Base-by-base conservation (phyloP, 2,113 vertebrate genomes). In the Ciconia boyciana region DNA sequence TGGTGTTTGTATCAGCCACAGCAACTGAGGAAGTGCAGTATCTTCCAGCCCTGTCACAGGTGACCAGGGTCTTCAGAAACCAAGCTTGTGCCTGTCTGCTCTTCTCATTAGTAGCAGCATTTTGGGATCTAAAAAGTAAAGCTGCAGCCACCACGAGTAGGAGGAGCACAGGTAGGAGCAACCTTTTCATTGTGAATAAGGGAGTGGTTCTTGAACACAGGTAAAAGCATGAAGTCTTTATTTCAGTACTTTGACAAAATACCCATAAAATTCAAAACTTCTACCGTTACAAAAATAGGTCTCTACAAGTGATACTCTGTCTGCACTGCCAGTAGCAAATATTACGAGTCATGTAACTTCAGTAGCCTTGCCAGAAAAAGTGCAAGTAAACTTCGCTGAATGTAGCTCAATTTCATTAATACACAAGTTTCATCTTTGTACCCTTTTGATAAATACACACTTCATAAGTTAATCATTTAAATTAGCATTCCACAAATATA, bases 201-300 rank as follows among this genome's bases (percentile, higher is more conserved):
- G 57, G 44, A 92, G 46, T 1, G 0, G 44, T 58, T 71, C 44
- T 76, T 55, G 49, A 61, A 70, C 81, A 61, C 32, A 34, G 71
- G 98, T 99, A 98, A 99, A 99, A 99, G 98, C 98, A 98, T 98
- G 98, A 98, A 98, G 96, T 99, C 98, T 99, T 99, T 99, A 99
- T 99, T 99, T 98, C 98, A 98, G 97, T 98, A 99, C 98, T 98
- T 99, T 99, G 99, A 99, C 98, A 99, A 99, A 99, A 99, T 99
- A 99, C 98, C 99, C 99, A 98, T 98, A 99, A 99, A 99, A 99
- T 99, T 98, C 99, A 98, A 99, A 99, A 99, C 98, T 98, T 98
- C 98, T 99, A 99, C 98, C 98, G 97, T 99, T 99, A 99, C 98
- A 99, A 99, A 99, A 99, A 99, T 99, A 99, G 98, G 97, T 99